These are phyloP conservation scores for Margaritifera margaritifera DNA, from an alignment of 2,888 invertebrate genomes.

Conservation along the genomic window DNA sequence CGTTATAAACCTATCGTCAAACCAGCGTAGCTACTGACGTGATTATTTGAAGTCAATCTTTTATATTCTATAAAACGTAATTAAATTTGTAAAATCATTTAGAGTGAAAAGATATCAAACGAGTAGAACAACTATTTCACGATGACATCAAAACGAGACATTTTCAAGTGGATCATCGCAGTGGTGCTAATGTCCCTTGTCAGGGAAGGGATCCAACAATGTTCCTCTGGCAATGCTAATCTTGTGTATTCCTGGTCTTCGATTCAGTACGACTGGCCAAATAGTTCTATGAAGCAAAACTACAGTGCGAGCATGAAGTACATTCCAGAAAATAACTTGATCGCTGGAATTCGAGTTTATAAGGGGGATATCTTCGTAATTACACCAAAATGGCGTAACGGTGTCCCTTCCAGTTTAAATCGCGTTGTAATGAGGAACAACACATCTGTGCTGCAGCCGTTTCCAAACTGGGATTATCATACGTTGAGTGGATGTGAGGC, in stretches of 20 bases:
- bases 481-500: slow-evolving; percentile 30
- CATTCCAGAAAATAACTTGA: slow-evolving; percentile 21
- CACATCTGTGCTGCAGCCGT: slow-evolving; percentile 25
- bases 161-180: too few relatives aligned
- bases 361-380: slow-evolving; percentile 33
- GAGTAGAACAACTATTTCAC: too few relatives aligned
- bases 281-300: slow-evolving; percentile 7
- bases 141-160: too few relatives aligned
- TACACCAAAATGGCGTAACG: slow-evolving; percentile 34
- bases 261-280: slow-evolving; percentile 32
- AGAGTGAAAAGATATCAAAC: too few relatives aligned
- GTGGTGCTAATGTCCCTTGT: too few relatives aligned
- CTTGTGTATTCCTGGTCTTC: slow-evolving; percentile 29
- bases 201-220: too few relatives aligned
- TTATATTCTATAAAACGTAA: too few relatives aligned
- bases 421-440: slow-evolving; percentile 18
- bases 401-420: slow-evolving; percentile 39
- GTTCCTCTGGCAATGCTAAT: too few relatives aligned
- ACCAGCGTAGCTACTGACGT: too few relatives aligned
- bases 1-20: too few relatives aligned
- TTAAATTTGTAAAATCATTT: too few relatives aligned
- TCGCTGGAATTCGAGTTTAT: slow-evolving; percentile 28
- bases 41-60: too few relatives aligned
- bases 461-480: slow-evolving; percentile 37
- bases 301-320: slow-evolving; percentile 8